A percentile compares a stretch with the other conserved stretches of the same genome.
Evolutionary conservation across 2,113 vertebrate genomes (phyloP).

Genomic region (Rhagologus leucostigma): DNA sequence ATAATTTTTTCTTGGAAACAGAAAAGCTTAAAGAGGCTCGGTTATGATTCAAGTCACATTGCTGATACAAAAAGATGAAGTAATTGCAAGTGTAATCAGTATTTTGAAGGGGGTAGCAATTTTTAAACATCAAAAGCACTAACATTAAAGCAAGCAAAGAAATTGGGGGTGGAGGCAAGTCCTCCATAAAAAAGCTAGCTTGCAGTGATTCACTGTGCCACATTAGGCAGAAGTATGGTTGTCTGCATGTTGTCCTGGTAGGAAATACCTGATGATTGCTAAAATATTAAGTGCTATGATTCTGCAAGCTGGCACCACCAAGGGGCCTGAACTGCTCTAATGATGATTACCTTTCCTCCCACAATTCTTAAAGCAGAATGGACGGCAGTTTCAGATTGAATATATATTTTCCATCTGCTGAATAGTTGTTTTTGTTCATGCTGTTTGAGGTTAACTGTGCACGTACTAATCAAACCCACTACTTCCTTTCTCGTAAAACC

Average conservation of each 20-base stretch:
- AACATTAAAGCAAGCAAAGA: not conserved
- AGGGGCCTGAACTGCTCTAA: not conserved
- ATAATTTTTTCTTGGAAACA: not conserved
- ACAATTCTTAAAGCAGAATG: conserved; percentile 21
- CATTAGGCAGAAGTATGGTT: not conserved
- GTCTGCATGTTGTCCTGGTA: not conserved
- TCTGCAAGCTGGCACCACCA: not conserved
- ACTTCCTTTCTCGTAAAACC: conserved; percentile 82
- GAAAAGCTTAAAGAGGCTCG: not conserved
- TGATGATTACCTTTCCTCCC: not conserved
- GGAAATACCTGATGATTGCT: not conserved
- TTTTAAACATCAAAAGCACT: not conserved
- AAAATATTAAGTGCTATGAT: not conserved
- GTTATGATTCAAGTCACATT: not conserved
- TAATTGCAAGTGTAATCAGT: not conserved
- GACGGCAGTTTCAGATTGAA: conserved; percentile 71
- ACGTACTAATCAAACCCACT: conserved; percentile 76
- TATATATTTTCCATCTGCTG: conserved; percentile 74
- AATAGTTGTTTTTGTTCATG: conserved; percentile 75
- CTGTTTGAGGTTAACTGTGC: conserved; percentile 71
- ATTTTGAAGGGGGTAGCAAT: not conserved
- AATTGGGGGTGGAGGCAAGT: not conserved
- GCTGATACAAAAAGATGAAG: not conserved
- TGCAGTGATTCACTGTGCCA: not conserved
- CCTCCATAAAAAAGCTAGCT: not conserved